Evolutionary conservation across 2,888 invertebrate genomes (phyloP), one percentile per base, ranked within the genome.

Genomic region (Limenitis camilla): DNA sequence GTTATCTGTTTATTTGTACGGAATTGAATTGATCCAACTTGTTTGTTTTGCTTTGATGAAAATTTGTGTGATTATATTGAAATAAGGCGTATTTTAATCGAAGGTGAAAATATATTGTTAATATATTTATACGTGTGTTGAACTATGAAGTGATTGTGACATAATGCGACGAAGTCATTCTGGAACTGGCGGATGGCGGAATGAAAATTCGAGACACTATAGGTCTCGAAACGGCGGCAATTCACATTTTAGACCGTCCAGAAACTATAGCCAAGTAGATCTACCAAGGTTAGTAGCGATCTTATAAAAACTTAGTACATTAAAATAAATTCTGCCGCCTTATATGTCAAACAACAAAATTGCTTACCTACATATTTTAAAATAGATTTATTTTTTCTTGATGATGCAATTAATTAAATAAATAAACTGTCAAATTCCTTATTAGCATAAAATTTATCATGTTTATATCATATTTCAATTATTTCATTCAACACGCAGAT

Each of bases 131-230:
- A 57, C 58, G 64, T 55, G 53, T 61, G 41, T 49, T 36, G 33
- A 63, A 74, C 61, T 68, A 79, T 82, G 81, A 64, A 68, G 55
- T 76, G 73, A 71, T 62, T 60, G 60, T 70, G 60, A 57, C 69
- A 81, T 65, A 65, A 87, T 87, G 87, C 77, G 86, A 64, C 84
- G 87, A 82, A 85, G 86, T 84, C 86, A 84, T 67, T 65, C 75
- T 62, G 74, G 76, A 63, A 71, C 73, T 61, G 76, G 81, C 60
- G 80, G 81, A 67, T 86, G 87, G 87, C 76, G 84, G 68, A 76
- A 67, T 69, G 86, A 85, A 64, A 78, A 78, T 72, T 75, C 71
- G 33, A 77, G 83, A 64, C 74, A 78, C 71, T 86, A 77, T 59
- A 78, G 81, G 62, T 76, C 84, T 53, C 76, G 84, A 69, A 69